phyloP scores from a whole-genome alignment of 2,113 vertebrate species.

The Talpa occidentalis region DNA sequence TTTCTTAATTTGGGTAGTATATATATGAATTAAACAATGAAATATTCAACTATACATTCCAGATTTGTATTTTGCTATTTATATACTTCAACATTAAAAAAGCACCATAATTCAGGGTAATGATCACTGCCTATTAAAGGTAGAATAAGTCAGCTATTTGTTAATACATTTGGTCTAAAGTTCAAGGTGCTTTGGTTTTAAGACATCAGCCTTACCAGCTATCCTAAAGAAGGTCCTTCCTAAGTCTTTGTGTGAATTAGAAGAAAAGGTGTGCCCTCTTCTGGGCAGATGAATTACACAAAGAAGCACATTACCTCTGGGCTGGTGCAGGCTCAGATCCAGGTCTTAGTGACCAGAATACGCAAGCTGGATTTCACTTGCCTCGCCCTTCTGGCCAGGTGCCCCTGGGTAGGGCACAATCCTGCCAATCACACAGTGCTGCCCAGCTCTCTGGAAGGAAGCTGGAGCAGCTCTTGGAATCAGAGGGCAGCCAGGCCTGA shows the following conservation, averaged over 20 bases:
- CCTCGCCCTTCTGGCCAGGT: background rate
- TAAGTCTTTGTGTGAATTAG: background rate
- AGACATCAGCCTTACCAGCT: background rate
- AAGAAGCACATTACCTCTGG: background rate
- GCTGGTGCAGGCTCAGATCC: background rate
- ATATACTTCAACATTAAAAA: conserved; percentile 32
- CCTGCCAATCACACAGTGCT: background rate
- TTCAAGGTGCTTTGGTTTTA: conserved; percentile 33
- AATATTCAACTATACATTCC: conserved; percentile 7
- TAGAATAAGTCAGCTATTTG: background rate
- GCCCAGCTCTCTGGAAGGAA: background rate
- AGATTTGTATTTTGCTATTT: background rate
- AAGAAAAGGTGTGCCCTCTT: conserved; percentile 35
- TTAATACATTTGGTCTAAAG: conserved; percentile 15
- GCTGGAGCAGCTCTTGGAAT: background rate
- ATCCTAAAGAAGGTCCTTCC: conserved; percentile 1
- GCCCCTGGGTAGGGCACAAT: background rate
- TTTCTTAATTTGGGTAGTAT: conserved; percentile 3
- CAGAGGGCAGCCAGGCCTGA: background rate
- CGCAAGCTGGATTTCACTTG: background rate
- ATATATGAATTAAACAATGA: background rate
- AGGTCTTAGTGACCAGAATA: background rate
- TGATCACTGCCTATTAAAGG: too few relatives aligned
- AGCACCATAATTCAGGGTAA: conserved; percentile 1
- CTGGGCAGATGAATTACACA: background rate